These are phyloP conservation scores for Disparrhopalites patrizii DNA, from an alignment of 2,888 invertebrate species.

Conservation along the genomic window DNA sequence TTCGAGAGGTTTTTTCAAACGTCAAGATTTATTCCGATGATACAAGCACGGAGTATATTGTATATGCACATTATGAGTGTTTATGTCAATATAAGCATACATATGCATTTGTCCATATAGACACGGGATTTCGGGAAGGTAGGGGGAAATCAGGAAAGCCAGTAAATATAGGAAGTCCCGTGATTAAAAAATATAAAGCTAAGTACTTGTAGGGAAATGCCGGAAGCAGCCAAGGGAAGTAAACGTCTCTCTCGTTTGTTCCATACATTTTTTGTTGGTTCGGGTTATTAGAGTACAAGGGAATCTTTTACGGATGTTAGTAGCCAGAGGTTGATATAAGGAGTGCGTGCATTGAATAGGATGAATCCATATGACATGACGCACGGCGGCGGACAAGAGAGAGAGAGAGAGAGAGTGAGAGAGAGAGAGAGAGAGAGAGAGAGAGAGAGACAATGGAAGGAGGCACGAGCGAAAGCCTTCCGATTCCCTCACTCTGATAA, in stretches of 20 bases:
- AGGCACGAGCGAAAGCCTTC: slow-evolving; percentile 1
- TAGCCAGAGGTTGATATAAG: too few relatives aligned
- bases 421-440: background rate
- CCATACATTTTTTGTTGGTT: background rate
- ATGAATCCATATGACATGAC: slow-evolving; percentile 1
- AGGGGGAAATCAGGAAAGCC: background rate
- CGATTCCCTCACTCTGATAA: slow-evolving; percentile 41
- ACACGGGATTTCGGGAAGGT: background rate
- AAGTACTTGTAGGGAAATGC: too few relatives aligned
- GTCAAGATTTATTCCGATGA: background rate
- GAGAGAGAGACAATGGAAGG: background rate
- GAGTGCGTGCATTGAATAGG: background rate
- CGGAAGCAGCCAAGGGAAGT: background rate
- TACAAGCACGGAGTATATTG: background rate
- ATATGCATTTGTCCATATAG: background rate
- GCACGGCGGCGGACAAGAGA: background rate
- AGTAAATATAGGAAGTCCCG: slow-evolving; percentile 1
- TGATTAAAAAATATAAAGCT: slow-evolving; percentile 3
- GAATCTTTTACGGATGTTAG: too few relatives aligned
- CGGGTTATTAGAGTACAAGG: too few relatives aligned
- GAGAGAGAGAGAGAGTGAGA: background rate
- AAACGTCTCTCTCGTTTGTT: background rate
- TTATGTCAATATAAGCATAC: background rate
- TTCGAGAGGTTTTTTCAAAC: too few relatives aligned
- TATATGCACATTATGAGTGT: background rate